These are phyloP conservation scores for Sphaeramia orbicularis DNA, from an alignment of 2,797 vertebrate species.

Conservation along the genomic window DNA sequence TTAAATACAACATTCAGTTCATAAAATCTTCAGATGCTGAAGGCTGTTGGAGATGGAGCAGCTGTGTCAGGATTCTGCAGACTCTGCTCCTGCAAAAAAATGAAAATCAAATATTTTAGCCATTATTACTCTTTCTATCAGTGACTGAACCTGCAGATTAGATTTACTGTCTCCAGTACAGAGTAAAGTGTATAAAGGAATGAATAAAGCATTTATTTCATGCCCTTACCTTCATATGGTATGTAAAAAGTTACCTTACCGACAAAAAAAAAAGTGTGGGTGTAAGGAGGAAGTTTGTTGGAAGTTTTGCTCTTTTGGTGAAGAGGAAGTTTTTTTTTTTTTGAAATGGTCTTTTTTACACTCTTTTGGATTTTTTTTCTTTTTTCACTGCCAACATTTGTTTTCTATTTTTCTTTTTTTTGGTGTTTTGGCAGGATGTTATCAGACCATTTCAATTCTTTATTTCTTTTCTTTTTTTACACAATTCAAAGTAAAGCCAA, in stretches of 20 bases:
- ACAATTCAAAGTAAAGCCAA: conserved; percentile 95
- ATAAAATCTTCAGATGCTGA: background rate
- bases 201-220: background rate
- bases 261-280: background rate
- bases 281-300: conserved; percentile 35
- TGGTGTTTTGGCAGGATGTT: conserved; percentile 81
- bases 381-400: conserved; percentile 65
- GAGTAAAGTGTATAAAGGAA: too few relatives aligned
- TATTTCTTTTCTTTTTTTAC: conserved; percentile 95
- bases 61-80: background rate
- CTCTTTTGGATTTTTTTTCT: too few relatives aligned
- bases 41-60: background rate
- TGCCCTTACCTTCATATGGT: conserved; percentile 57
- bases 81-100: conserved; percentile 50
- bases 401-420: conserved; percentile 64
- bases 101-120: conserved; percentile 11
- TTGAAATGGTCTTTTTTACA: conserved; percentile 83
- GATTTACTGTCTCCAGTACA: too few relatives aligned
- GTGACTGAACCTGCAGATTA: too few relatives aligned
- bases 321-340: conserved; percentile 85
- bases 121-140: too few relatives aligned
- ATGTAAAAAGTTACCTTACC: conserved; percentile 52
- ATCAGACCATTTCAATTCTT: conserved; percentile 98
- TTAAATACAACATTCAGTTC: background rate
- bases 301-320: conserved; percentile 91